Evolutionary conservation across 2,797 vertebrate genomes (phyloP), one percentile per base, ranked within the genome.

Genomic region (Simalia tracyae): DNA sequence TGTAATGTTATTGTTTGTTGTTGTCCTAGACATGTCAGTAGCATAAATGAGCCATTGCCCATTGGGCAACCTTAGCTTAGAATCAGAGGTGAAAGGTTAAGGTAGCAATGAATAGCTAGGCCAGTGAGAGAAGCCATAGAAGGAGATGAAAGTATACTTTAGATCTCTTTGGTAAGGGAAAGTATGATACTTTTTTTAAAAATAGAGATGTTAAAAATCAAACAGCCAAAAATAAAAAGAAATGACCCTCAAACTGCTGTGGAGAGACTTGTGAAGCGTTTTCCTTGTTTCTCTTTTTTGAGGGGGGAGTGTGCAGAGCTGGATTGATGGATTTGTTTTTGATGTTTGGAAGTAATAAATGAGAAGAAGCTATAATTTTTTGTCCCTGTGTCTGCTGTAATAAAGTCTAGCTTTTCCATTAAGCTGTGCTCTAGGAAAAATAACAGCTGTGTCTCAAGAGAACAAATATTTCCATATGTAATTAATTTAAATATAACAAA

Each of bases 401-500:
- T 91, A 96, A 96, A 94, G 50, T 54, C 89, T 84, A 8, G 64
- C 22, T 94, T 97, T 97, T 95, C 84, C 88, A 24, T 91, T 90
- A 91, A 94, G 59, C 5, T 95, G 96, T 96, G 60, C 91, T 96
- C 91, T 94, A 93, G 87, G 86, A 95, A 96, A 81, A 96, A 92
- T 92, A 88, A 93, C 61, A 93, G 63, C 54, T 86, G 0, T 95
- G 90, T 96, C 93, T 96, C 93, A 92, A 86, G n/a, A 94, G 22
- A 93, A 94, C 36, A 87, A 95, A 60, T 95, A 96, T 96, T 96
- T 96, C 92, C 92, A 95, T 92, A 92, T 93, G 72, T 94, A 96
- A 96, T 97, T 97, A 96, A 97, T 96, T 96, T 94, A 96, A 96
- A 94, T 96, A 91, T 91, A 96, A 92, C n/a, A 94, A 94, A 93